phyloP scores from a whole-genome alignment of 2,888 invertebrate species.

The Limnephilus rhombicus region DNA sequence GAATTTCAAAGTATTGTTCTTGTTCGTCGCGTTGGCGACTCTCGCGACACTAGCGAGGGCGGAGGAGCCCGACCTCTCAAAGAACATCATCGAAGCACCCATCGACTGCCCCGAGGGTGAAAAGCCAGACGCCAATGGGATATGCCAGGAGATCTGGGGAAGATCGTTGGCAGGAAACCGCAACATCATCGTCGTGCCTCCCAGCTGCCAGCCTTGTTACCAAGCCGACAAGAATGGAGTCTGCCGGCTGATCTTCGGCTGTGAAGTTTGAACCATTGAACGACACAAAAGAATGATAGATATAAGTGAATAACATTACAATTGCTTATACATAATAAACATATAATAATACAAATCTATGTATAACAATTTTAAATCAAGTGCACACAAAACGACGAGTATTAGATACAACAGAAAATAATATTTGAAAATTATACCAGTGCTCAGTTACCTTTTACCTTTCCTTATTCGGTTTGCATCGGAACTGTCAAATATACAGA shows the following conservation, averaged over 20 bases:
- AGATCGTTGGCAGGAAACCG: not conserved
- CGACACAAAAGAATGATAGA: not conserved
- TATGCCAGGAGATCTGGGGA: conserved; percentile 69
- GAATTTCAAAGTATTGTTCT: not conserved
- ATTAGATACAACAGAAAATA: no score
- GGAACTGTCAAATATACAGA: not conserved
- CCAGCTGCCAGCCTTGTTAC: conserved; percentile 71
- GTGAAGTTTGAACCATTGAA: not conserved
- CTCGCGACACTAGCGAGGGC: conserved; percentile 50
- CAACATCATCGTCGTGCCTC: conserved; percentile 70
- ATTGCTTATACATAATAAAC: no score
- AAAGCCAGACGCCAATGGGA: conserved; percentile 70
- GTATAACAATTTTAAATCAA: not conserved
- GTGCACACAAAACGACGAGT: not conserved
- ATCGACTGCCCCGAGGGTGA: conserved; percentile 72
- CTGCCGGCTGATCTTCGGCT: conserved; percentile 68
- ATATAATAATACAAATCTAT: not conserved
- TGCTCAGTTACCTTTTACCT: not conserved
- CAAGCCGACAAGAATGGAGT: conserved; percentile 70
- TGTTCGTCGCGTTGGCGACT: conserved; percentile 42
- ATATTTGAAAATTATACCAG: not conserved
- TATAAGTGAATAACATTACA: no score
- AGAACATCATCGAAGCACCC: conserved; percentile 70
- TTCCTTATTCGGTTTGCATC: not conserved
- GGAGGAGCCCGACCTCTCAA: not conserved